These are phyloP conservation scores for Rallus crepitans DNA, from an alignment of 2,797 vertebrate species.

Conservation along the genomic window DNA sequence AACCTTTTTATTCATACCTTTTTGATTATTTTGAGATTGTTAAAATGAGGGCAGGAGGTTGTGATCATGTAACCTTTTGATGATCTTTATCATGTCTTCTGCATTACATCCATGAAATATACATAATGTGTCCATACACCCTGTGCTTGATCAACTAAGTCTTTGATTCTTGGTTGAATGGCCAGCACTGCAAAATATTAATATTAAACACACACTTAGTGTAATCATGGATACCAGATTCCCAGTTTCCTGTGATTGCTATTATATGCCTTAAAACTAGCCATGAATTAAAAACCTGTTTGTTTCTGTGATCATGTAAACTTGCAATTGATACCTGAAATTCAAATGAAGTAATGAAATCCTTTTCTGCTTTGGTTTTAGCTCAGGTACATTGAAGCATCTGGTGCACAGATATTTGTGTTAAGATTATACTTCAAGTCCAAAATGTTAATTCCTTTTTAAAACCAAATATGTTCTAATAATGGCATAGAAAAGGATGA, in stretches of 20 bases:
- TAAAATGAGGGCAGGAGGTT: neutral
- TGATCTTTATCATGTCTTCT: neutral
- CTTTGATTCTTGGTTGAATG: neutral
- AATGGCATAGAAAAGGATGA: neutral
- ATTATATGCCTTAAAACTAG: neutral
- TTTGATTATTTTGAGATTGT: neutral
- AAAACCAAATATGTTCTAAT: slow-evolving; percentile 7
- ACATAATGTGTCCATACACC: neutral
- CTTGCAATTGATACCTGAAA: neutral
- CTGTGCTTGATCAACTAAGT: neutral
- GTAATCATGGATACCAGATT: neutral
- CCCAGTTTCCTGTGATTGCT: neutral
- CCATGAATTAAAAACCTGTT: neutral
- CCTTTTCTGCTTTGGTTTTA: neutral
- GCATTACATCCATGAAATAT: neutral
- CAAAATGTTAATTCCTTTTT: slow-evolving; percentile 2
- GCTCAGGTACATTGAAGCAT: neutral
- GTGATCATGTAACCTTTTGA: neutral
- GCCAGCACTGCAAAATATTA: neutral
- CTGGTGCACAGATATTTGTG: neutral
- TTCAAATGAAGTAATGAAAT: neutral
- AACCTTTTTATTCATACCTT: neutral
- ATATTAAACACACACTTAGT: neutral
- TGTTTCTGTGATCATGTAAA: neutral
- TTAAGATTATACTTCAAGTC: neutral